phyloP scores from a whole-genome alignment of 2,113 vertebrate genomes.

The Isurus oxyrinchus region DNA sequence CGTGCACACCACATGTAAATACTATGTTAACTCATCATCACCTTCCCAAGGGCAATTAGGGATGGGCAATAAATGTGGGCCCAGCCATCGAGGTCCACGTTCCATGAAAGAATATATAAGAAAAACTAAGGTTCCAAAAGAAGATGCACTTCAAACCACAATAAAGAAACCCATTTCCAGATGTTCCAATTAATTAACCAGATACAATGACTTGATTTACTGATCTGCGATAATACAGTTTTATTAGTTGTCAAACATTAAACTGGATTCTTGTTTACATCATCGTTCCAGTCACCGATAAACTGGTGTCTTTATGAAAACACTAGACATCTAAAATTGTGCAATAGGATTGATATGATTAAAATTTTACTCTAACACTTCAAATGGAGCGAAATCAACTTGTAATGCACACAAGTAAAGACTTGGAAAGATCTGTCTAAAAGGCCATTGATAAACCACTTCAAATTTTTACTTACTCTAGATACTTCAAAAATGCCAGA shows the following conservation, averaged over 20 bases:
- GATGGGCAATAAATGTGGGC: too few relatives aligned
- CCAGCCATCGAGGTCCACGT: too few relatives aligned
- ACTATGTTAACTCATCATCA: neutral
- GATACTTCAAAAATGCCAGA: constrained; percentile 68
- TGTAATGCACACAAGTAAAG: neutral
- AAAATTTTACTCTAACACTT: neutral
- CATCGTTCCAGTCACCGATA: neutral
- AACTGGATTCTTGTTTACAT: neutral
- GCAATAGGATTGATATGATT: neutral
- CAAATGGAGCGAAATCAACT: neutral
- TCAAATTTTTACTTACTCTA: constrained; percentile 65
- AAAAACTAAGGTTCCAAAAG: neutral
- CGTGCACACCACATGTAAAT: neutral
- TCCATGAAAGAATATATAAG: too few relatives aligned
- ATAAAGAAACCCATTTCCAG: neutral
- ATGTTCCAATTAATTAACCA: neutral
- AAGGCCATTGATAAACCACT: neutral
- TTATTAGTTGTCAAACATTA: neutral
- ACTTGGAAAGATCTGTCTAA: neutral
- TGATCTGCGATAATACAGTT: neutral
- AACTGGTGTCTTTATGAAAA: neutral
- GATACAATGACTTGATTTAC: neutral
- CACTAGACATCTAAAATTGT: neutral
- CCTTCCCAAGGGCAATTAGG: too few relatives aligned
- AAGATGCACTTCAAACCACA: neutral